phyloP scores from a whole-genome alignment of 30 jellyfish, hydroid and myxozoan species.

The Aurelia coerulea region DNA sequence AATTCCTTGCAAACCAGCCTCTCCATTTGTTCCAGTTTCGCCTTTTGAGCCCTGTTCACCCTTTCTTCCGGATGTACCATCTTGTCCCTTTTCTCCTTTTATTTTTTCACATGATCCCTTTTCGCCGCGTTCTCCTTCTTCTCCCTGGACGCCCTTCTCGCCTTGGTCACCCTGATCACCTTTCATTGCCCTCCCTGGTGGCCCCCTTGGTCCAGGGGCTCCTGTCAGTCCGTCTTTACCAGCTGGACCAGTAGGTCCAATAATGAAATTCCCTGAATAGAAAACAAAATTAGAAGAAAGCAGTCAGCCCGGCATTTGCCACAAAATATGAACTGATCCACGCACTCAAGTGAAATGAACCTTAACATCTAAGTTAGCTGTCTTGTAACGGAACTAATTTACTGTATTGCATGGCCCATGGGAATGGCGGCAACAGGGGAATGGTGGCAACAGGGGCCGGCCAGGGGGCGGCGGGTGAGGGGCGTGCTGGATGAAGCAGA shows the following conservation, averaged over 20 bases:
- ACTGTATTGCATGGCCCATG: too few species aligned
- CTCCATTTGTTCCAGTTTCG: conserved; percentile 74
- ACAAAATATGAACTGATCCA: too few species aligned
- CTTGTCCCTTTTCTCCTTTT: conserved; percentile 68
- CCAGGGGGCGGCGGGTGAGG: too few species aligned
- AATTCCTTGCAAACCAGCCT: conserved; percentile 71
- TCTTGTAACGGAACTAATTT: too few species aligned
- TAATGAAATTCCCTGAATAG: not conserved
- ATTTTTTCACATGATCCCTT: conserved; percentile 67
- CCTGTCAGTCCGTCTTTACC: conserved; percentile 53
- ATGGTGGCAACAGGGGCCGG: too few species aligned
- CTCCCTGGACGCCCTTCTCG: conserved; percentile 71
- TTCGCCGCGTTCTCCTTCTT: conserved; percentile 59
- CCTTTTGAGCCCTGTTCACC: conserved; percentile 81
- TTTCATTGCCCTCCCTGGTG: conserved; percentile 27
- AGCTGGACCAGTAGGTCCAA: conserved; percentile 62
- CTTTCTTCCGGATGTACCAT: conserved; percentile 69
- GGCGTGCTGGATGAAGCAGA: too few species aligned
- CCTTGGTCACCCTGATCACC: conserved; percentile 77
- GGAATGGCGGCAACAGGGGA: too few species aligned
- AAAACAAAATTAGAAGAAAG: not conserved
- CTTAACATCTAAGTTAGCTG: too few species aligned
- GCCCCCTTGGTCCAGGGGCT: conserved; percentile 67
- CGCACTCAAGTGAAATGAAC: too few species aligned
- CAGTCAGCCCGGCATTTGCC: too few species aligned